Percentiles rank a stretch among this genome's conserved stretches.
These are phyloP conservation scores for Shinisaurus crocodilurus DNA, from an alignment of 2,113 vertebrate species.

Conservation along the genomic window DNA sequence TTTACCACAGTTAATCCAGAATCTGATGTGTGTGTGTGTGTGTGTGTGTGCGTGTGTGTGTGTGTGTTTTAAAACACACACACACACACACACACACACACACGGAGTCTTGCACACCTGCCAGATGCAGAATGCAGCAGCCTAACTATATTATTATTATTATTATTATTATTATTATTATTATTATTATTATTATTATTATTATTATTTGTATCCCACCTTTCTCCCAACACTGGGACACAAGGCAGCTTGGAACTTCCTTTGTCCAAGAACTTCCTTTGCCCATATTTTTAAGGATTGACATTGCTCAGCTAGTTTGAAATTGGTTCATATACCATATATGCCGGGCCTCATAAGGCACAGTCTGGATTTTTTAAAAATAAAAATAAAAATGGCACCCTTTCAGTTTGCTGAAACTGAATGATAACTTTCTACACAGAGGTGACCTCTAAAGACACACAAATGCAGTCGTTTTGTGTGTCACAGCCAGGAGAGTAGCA, in stretches of 20 bases:
- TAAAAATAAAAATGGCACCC: background rate
- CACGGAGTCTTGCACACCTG: background rate
- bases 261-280: background rate
- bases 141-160: too few relatives aligned
- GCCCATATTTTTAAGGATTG: background rate
- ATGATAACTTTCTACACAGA: background rate
- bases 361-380: background rate
- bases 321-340: background rate
- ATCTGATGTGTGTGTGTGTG: background rate
- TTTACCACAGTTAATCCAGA: background rate
- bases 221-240: too few relatives aligned
- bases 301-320: background rate
- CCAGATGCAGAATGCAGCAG: background rate
- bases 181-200: too few relatives aligned
- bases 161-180: too few relatives aligned
- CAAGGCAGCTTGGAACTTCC: background rate
- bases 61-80: too few relatives aligned
- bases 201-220: too few relatives aligned
- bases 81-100: too few relatives aligned
- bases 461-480: background rate
- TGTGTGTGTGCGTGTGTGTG: too few relatives aligned
- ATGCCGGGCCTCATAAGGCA: background rate
- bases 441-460: background rate
- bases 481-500: background rate
- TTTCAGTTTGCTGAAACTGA: background rate